A percentile compares a stretch with the other conserved stretches of the same genome.
Evolutionary conservation across 2,113 vertebrate species (phyloP).

Genomic region (Gavia stellata): DNA sequence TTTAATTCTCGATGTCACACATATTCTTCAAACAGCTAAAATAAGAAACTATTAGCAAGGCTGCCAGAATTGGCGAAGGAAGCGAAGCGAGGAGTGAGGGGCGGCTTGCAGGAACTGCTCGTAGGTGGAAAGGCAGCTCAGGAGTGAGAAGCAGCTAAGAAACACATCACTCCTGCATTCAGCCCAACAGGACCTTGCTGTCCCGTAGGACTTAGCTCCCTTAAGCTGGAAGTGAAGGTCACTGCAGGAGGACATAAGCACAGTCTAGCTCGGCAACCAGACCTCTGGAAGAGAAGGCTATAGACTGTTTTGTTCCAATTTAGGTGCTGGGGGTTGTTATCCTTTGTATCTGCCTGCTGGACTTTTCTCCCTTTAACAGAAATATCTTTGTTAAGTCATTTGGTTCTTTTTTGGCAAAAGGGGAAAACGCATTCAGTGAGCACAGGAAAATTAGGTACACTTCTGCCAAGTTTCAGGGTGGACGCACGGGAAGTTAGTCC

Average conservation of each 20-base stretch:
- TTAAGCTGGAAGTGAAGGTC: not conserved
- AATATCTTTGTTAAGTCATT: not conserved
- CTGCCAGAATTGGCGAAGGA: not conserved
- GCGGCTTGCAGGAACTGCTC: not conserved
- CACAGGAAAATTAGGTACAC: not conserved
- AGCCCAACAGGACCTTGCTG: rapidly evolving
- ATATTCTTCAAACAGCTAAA: not conserved
- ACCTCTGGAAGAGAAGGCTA: not conserved
- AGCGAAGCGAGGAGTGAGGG: not conserved
- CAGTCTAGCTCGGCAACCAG: not conserved
- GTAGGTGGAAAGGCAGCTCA: not conserved
- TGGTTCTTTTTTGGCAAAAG: not conserved
- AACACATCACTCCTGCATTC: rapidly evolving
- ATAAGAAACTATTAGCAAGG: not conserved
- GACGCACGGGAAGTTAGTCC: not conserved
- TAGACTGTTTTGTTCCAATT: not conserved
- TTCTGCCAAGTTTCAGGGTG: not conserved
- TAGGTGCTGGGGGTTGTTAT: not conserved
- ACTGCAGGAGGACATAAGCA: not conserved
- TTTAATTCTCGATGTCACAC: not conserved
- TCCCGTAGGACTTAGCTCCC: not conserved
- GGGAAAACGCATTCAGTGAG: not conserved
- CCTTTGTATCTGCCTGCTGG: not conserved
- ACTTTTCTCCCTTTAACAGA: not conserved
- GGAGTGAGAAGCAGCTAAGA: not conserved